A percentile compares a stretch with the other conserved stretches of the same genome.
phyloP scores from a whole-genome alignment of 2,113 vertebrate genomes.

The Steatornis caripensis region DNA sequence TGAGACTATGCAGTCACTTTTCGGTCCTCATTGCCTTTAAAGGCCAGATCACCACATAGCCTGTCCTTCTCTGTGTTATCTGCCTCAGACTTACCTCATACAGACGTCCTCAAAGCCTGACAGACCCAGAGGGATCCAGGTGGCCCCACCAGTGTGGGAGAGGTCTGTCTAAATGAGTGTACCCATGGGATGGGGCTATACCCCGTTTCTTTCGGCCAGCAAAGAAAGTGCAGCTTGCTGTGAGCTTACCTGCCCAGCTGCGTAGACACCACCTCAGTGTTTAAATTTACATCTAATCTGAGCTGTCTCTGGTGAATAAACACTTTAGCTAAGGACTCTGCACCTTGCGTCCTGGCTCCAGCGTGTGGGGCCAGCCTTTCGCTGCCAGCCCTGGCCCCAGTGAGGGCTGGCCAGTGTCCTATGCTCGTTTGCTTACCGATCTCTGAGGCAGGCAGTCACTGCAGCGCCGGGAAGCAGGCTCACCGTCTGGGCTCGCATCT shows the following conservation, averaged over 20 bases:
- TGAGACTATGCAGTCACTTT: neutral
- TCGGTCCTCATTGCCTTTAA: neutral
- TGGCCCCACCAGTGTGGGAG: neutral
- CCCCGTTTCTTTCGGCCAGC: neutral
- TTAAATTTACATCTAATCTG: neutral
- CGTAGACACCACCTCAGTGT: neutral
- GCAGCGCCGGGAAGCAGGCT: accelerated
- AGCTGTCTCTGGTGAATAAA: neutral
- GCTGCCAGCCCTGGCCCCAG: neutral
- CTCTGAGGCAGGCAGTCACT: neutral
- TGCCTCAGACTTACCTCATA: neutral
- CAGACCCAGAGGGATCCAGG: neutral
- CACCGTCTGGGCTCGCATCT: neutral
- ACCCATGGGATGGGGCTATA: neutral
- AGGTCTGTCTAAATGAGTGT: neutral
- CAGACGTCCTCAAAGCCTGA: neutral
- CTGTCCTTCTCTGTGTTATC: neutral
- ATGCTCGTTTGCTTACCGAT: accelerated
- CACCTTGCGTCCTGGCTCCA: neutral
- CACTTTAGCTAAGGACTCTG: neutral
- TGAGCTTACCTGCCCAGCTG: neutral
- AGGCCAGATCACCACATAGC: neutral
- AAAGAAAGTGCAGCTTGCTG: neutral
- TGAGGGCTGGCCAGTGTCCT: accelerated
- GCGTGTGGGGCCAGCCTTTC: accelerated